Evolutionary conservation across 2,113 vertebrate species (phyloP).

Genomic region (Bubo bubo): DNA sequence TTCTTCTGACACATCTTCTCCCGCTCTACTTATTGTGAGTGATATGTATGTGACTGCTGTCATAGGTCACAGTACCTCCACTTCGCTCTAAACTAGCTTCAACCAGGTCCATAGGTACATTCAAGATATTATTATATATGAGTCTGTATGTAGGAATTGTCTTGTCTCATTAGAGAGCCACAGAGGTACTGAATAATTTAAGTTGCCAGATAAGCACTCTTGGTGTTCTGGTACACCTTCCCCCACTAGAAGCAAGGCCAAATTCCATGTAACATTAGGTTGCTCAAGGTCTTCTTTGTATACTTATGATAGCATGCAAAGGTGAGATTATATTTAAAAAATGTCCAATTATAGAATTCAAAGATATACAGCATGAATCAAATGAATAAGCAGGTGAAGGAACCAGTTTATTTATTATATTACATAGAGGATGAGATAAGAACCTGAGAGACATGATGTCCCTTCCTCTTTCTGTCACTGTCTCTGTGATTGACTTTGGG

Average conservation of each 20-base stretch:
- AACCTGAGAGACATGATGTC: neutral
- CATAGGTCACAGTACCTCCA: accelerated
- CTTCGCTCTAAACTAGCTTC: neutral
- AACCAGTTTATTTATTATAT: neutral
- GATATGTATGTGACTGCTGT: accelerated
- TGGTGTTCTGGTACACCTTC: neutral
- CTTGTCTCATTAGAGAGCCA: neutral
- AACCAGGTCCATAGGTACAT: neutral
- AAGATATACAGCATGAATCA: neutral
- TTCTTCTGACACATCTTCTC: neutral
- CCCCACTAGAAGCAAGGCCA: neutral
- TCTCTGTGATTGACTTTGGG: neutral
- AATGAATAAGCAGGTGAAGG: neutral
- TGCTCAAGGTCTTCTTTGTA: neutral
- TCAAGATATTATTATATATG: neutral
- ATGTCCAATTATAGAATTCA: neutral
- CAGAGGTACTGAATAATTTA: neutral
- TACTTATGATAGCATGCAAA: neutral
- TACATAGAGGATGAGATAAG: neutral
- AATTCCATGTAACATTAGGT: neutral
- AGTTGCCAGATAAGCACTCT: neutral
- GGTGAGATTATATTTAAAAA: neutral
- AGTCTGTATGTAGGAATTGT: neutral
- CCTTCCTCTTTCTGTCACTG: neutral
- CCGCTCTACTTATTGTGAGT: accelerated